Percentiles rank a stretch among this genome's conserved stretches.
Conservation (phyloP, 2,113 vertebrate species). For the Burhinus bistriatus region DNA sequence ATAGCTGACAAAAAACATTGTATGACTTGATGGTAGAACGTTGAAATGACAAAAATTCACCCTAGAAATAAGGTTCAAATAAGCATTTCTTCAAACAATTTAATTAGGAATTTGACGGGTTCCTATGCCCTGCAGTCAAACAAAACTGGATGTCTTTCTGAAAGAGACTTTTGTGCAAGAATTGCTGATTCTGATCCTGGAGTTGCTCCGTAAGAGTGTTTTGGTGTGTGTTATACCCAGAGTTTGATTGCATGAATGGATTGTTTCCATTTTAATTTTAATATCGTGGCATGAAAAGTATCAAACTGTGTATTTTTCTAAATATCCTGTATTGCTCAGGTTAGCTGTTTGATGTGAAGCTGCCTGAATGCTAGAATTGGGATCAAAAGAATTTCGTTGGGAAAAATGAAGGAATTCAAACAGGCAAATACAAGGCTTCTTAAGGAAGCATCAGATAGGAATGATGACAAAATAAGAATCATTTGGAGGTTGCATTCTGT, state of each 20-base stretch:
- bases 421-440: neutral
- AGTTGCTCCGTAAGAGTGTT: neutral
- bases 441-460: neutral
- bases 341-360: neutral
- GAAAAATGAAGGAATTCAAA: neutral
- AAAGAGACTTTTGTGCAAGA: neutral
- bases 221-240: neutral
- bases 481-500: neutral
- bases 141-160: neutral
- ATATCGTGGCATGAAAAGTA: neutral
- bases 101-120: neutral
- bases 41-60: neutral
- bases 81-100: neutral
- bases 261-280: neutral
- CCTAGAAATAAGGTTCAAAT: neutral
- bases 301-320: neutral
- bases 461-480: neutral
- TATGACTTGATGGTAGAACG: neutral
- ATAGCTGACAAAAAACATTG: neutral
- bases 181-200: neutral
- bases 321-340: neutral
- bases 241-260: neutral
- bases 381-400: neutral
- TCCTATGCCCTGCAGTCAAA: neutral
- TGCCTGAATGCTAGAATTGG: neutral